These are phyloP conservation scores for Euspilapteryx auroguttella DNA, from an alignment of 2,888 invertebrate species.

Conservation along the genomic window DNA sequence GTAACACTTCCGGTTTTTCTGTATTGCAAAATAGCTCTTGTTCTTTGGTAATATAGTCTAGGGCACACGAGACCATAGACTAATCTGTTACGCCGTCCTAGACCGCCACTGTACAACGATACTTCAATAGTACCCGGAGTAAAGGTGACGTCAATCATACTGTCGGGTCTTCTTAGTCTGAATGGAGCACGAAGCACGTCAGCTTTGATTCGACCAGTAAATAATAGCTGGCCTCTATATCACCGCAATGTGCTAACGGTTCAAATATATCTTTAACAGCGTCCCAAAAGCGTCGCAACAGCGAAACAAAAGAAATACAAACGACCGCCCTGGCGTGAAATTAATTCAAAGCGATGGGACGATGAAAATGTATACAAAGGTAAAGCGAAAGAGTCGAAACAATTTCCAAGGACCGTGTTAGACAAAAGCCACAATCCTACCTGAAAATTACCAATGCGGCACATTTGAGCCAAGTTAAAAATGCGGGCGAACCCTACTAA, in stretches of 20 bases:
- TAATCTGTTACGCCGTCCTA: too few species aligned
- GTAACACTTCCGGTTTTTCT: too few species aligned
- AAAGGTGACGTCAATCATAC: slow-evolving; percentile 43
- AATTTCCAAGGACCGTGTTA: slow-evolving; percentile 35
- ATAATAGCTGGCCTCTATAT: slow-evolving; percentile 44
- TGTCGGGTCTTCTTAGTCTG: slow-evolving; percentile 49
- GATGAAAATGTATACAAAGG: slow-evolving; percentile 44
- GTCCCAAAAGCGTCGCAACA: slow-evolving; percentile 28
- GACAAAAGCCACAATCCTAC: slow-evolving; percentile 30
- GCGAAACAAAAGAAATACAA: slow-evolving; percentile 47
- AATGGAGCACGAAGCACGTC: slow-evolving; percentile 37
- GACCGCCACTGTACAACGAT: too few species aligned
- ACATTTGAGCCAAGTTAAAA: too few species aligned
- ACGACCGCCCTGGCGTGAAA: slow-evolving; percentile 40
- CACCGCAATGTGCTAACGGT: slow-evolving; percentile 46
- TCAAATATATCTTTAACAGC: slow-evolving; percentile 40
- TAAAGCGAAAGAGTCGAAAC: slow-evolving; percentile 34
- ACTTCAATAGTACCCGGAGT: slow-evolving; percentile 25
- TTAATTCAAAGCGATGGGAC: slow-evolving; percentile 48
- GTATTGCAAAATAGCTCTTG: too few species aligned
- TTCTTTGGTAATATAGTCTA: too few species aligned
- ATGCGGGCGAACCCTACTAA: too few species aligned
- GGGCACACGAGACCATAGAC: too few species aligned
- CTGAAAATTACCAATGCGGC: slow-evolving; percentile 25
- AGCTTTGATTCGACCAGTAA: slow-evolving; percentile 42